Evolutionary conservation across 2,888 invertebrate species (phyloP).

Genomic region (Mactromeris polynyma): DNA sequence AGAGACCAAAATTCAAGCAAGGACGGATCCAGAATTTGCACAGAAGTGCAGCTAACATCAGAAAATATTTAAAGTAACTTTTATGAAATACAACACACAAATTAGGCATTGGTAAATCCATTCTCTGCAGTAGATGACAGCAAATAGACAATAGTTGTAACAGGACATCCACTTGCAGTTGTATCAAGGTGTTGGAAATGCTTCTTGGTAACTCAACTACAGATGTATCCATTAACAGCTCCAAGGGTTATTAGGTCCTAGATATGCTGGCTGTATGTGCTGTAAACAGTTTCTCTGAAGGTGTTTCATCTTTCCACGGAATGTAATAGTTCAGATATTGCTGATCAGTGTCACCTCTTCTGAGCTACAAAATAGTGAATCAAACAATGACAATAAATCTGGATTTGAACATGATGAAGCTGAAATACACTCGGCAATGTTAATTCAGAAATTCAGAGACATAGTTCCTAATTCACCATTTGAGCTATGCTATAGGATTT

Average conservation of each 20-base stretch:
- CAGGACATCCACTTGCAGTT: neutral
- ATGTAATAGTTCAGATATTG: neutral
- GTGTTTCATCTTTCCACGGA: neutral
- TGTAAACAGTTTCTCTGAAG: neutral
- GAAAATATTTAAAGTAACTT: neutral
- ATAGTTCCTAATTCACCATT: neutral
- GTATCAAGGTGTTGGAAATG: neutral
- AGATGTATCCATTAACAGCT: neutral
- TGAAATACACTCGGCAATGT: neutral
- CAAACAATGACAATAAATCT: neutral
- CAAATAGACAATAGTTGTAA: neutral
- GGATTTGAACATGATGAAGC: neutral
- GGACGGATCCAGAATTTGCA: neutral
- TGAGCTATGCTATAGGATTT: no score
- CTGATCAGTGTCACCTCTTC: conserved; percentile 49
- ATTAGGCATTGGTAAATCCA: neutral
- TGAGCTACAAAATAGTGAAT: conserved; percentile 46
- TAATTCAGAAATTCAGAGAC: neutral
- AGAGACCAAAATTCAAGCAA: neutral
- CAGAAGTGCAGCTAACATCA: neutral
- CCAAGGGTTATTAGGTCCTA: neutral
- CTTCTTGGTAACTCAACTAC: neutral
- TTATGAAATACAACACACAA: neutral
- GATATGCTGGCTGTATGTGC: neutral
- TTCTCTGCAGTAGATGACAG: neutral